Base-by-base conservation (phyloP, 92 coral and sea anemone species). In the Heliopora coerulea region DNA sequence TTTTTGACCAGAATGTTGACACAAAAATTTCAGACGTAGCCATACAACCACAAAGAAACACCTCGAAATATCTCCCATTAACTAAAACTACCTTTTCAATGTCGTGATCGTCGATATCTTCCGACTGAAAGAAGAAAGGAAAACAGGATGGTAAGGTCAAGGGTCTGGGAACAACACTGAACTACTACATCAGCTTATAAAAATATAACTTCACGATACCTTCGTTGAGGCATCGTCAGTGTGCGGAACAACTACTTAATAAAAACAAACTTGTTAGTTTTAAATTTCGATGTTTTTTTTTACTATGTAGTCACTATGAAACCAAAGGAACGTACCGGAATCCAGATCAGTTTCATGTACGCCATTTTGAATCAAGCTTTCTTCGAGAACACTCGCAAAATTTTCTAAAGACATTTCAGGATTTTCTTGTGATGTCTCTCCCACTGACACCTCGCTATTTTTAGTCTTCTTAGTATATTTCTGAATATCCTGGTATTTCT, bases 221-320 rank as follows among this genome's bases (percentile, higher is more conserved):
- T 61, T 48, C 18, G 6, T 63, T 25, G 18, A 30, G 25, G 65
- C 23, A 49, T n/a, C 28, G 33, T 23, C 26, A 32, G 17, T 21
- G 39, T n/a, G 12, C 54, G 24, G 54, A 5, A 48, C 27, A 25
- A 32, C 63, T 65, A 37, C 42, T 37, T 37, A 37, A 37, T 11
- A 37, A 4, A 37, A n/a, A 37, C 6, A 37, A 37, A 11, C 11
- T 4, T 11, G 42, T 37, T 37, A 37, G 42, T 37, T 37, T 37
- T 37, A 37, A 37, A 37, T 37, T 37, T 37, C 42, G 42, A 37
- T 74, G 24, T 44, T 28, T 7, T 37, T 4, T 4, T 37, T 4
- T 37, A 37, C 42, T 82, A 80, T 78, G 83, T 90, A 41, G 84
- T 83, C 1, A 61, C 88, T 34, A 88, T 88, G 73, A 17, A 54